Evolutionary conservation across 2,113 vertebrate genomes (phyloP).

Genomic region (Mellivora capensis): DNA sequence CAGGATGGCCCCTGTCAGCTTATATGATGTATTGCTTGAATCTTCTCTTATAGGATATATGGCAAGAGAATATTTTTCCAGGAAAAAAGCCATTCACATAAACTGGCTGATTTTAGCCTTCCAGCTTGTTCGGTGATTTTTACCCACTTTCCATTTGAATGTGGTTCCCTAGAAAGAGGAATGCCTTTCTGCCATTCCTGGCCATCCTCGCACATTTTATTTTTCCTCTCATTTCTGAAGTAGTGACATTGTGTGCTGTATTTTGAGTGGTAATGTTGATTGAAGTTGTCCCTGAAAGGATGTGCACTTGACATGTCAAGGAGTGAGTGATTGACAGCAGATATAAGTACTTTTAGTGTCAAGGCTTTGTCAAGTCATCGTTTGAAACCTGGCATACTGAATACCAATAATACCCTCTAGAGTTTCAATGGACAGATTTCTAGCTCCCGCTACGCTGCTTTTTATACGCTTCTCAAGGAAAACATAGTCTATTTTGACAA

Average conservation of each 20-base stretch:
- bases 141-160: neutral
- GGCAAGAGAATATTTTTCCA: neutral
- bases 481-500: conserved; percentile 10
- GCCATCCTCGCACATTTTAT: conserved; percentile 46
- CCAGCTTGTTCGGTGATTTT: neutral
- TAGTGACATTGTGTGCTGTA: conserved; percentile 68
- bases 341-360: conserved; percentile 80
- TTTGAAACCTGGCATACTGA: conserved; percentile 69
- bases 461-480: conserved; percentile 51
- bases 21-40: neutral
- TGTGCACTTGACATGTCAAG: conserved; percentile 82
- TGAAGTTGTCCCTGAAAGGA: conserved; percentile 79
- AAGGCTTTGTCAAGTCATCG: conserved; percentile 83
- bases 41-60: neutral
- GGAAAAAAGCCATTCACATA: neutral
- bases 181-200: conserved; percentile 35
- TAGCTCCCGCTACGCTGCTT: neutral
- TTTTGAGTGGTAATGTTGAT: conserved; percentile 79
- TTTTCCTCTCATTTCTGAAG: conserved; percentile 63
- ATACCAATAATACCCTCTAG: conserved; percentile 70
- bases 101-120: neutral
- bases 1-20: neutral
- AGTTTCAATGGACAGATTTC: conserved; percentile 56
- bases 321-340: conserved; percentile 79
- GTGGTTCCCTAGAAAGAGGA: neutral